phyloP scores from a whole-genome alignment of 2,888 invertebrate species.

The Bruchidius siliquastri region DNA sequence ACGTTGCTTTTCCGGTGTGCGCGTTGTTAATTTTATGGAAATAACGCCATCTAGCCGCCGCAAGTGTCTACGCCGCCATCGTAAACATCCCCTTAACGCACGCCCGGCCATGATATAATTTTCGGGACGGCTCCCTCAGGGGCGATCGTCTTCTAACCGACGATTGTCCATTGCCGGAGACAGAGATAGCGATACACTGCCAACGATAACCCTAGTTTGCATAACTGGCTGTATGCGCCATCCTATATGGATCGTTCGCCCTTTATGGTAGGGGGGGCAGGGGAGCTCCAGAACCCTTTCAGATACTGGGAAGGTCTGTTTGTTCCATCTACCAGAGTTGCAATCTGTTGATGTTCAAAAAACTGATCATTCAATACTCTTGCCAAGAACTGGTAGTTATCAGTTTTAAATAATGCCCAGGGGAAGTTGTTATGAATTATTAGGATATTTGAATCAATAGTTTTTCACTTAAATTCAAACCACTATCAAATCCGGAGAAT shows the following conservation, averaged over 20 bases:
- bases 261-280: slow-evolving; percentile 30
- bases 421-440: no score
- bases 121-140: slow-evolving; percentile 39
- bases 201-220: slow-evolving; percentile 42
- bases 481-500: no score
- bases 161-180: slow-evolving; percentile 43
- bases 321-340: neutral
- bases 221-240: slow-evolving; percentile 42
- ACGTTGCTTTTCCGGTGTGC: slow-evolving; percentile 13
- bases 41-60: slow-evolving; percentile 42
- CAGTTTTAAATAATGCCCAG: no score
- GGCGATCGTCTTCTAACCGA: slow-evolving; percentile 41
- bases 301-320: neutral
- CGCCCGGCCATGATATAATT: slow-evolving; percentile 40
- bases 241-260: slow-evolving; percentile 41
- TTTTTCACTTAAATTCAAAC: no score
- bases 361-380: no score
- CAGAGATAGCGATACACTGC: slow-evolving; percentile 29
- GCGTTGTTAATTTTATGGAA: slow-evolving; percentile 45
- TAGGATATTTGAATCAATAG: no score
- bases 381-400: no score
- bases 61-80: slow-evolving; percentile 42
- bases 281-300: neutral
- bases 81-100: slow-evolving; percentile 41
- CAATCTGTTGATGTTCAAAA: no score